phyloP scores from a whole-genome alignment of 2,797 vertebrate genomes.

The Lophotriccus pileatus region DNA sequence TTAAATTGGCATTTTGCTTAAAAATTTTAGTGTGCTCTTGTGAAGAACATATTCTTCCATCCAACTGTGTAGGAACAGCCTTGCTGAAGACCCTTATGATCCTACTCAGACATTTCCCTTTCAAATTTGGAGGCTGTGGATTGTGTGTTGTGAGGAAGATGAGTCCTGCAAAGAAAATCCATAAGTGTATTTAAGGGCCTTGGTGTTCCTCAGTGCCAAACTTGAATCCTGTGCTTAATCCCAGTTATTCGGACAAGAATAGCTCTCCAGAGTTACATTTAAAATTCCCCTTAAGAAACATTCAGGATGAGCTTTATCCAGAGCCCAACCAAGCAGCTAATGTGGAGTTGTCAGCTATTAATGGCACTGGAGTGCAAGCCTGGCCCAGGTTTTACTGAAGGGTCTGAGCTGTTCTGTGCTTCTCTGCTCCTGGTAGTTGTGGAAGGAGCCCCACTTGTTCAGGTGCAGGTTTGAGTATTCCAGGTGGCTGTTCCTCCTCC shows the following conservation, averaged over 20 bases:
- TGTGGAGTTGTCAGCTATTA: neutral
- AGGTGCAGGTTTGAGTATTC: neutral
- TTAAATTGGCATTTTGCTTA: neutral
- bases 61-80: neutral
- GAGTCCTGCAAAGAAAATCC: neutral
- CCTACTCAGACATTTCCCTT: neutral
- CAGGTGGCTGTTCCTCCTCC: neutral
- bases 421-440: neutral
- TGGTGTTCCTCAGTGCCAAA: neutral
- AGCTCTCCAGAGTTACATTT: constrained; percentile 27
- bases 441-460: neutral
- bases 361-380: neutral
- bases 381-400: neutral
- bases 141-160: neutral
- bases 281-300: neutral
- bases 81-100: neutral
- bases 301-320: neutral
- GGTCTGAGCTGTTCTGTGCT: neutral
- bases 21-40: neutral
- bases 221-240: neutral
- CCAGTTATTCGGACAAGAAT: neutral
- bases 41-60: neutral
- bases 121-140: neutral
- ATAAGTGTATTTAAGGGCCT: neutral
- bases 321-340: constrained; percentile 11